Evolutionary conservation across 2,888 invertebrate species (phyloP).

Genomic region (Acheta domesticus): DNA sequence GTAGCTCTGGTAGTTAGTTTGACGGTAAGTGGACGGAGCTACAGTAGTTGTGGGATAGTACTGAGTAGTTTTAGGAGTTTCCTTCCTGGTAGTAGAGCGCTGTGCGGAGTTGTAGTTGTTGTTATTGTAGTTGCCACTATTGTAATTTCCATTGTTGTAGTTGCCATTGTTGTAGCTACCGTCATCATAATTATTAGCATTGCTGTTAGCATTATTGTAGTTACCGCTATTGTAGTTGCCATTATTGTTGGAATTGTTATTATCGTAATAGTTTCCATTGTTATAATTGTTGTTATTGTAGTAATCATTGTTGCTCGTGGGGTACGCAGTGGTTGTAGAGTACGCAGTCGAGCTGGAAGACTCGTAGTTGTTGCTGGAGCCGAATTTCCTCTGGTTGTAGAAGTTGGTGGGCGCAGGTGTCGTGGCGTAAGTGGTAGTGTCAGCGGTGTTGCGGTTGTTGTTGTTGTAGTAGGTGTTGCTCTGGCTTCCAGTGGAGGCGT

Average conservation of each 20-base stretch:
- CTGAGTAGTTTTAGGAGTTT: conserved; percentile 23
- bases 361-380: conserved; percentile 27
- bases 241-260: conserved; percentile 31
- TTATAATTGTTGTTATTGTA: conserved; percentile 32
- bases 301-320: conserved; percentile 35
- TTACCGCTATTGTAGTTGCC: conserved; percentile 37
- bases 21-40: conserved; percentile 29
- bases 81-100: conserved; percentile 27
- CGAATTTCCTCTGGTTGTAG: not conserved
- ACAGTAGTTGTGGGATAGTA: conserved; percentile 28
- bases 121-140: conserved; percentile 29
- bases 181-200: conserved; percentile 42
- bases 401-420: not conserved
- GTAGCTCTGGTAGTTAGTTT: conserved; percentile 29
- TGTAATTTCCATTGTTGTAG: conserved; percentile 24
- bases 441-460: not conserved
- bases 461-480: not conserved
- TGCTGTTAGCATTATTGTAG: conserved; percentile 42
- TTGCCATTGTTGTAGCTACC: conserved; percentile 27
- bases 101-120: conserved; percentile 27
- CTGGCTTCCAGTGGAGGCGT: not conserved
- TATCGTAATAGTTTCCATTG: conserved; percentile 3
- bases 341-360: conserved; percentile 27
- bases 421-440: not conserved
- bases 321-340: conserved; percentile 32